Evolutionary conservation across 2,888 invertebrate genomes (phyloP).

Genomic region (Cosmopolites sordidus): DNA sequence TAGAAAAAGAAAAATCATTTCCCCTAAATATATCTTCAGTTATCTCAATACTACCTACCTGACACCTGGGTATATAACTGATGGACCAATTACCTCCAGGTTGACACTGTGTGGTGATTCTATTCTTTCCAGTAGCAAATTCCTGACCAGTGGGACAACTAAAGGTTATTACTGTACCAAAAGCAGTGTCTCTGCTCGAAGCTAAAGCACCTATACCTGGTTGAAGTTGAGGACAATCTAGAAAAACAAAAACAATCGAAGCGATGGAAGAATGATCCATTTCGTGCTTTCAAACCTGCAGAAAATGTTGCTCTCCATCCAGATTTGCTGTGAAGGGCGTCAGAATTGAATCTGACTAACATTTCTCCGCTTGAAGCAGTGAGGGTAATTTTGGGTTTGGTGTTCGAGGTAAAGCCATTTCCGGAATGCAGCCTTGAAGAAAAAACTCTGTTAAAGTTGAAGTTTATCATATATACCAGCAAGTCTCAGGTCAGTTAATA

Average conservation of each 20-base stretch:
- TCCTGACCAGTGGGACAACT: slow-evolving; percentile 92
- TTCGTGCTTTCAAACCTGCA: slow-evolving; percentile 57
- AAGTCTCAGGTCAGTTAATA: too few relatives aligned
- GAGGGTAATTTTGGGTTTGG: slow-evolving; percentile 78
- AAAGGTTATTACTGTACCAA: slow-evolving; percentile 83
- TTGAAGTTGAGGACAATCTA: slow-evolving; percentile 81
- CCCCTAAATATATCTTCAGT: too few relatives aligned
- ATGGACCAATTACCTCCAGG: slow-evolving; percentile 91
- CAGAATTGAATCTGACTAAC: slow-evolving; percentile 81
- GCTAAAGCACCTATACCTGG: slow-evolving; percentile 86
- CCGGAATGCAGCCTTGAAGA: slow-evolving; percentile 74
- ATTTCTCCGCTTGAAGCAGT: slow-evolving; percentile 92
- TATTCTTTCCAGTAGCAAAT: slow-evolving; percentile 83
- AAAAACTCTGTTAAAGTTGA: neutral
- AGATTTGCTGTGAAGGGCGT: slow-evolving; percentile 75
- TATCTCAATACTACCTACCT: slow-evolving; percentile 46
- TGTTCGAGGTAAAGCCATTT: slow-evolving; percentile 75
- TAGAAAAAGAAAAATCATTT: too few relatives aligned
- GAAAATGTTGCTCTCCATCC: slow-evolving; percentile 91
- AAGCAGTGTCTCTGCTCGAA: slow-evolving; percentile 86
- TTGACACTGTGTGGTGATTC: slow-evolving; percentile 80
- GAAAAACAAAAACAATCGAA: slow-evolving; percentile 32
- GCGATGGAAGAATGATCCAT: neutral
- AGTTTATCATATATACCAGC: too few relatives aligned
- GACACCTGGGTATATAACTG: slow-evolving; percentile 87